Percentiles rank a stretch among this genome's conserved stretches.
These are phyloP conservation scores for Cydia splendana DNA, from an alignment of 1,140 invertebrate species.

Conservation along the genomic window DNA sequence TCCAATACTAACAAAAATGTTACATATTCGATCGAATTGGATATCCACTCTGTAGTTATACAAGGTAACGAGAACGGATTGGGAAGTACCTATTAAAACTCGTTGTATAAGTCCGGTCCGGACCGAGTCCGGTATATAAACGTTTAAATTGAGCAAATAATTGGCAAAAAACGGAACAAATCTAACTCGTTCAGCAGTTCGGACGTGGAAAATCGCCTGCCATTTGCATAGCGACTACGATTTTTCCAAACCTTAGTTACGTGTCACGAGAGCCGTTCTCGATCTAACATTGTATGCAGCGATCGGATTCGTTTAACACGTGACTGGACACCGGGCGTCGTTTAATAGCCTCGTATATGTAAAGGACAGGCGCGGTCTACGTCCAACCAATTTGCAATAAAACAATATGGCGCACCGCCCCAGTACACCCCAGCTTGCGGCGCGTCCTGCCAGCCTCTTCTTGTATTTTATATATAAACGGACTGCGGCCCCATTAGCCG, in stretches of 20 bases:
- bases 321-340: constrained; percentile 70
- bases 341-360: constrained; percentile 78
- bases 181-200: constrained; percentile 22
- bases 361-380: constrained; percentile 73
- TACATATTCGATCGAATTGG: too few species aligned
- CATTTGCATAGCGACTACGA: constrained; percentile 31
- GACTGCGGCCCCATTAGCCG: constrained; percentile 57
- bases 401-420: constrained; percentile 70
- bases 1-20: too few species aligned
- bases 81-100: not conserved
- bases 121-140: constrained; percentile 9
- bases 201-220: constrained; percentile 16
- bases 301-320: constrained; percentile 77
- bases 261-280: constrained; percentile 49
- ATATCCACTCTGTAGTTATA: not conserved
- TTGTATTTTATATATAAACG: constrained; percentile 65
- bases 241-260: constrained; percentile 42
- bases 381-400: constrained; percentile 79
- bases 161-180: not conserved
- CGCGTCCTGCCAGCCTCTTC: constrained; percentile 55
- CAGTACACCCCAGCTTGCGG: constrained; percentile 58
- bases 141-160: constrained; percentile 21
- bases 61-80: not conserved
- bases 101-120: not conserved
- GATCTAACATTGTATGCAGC: constrained; percentile 65